Conservation (phyloP, 2,113 vertebrate genomes). For the Labeo catla region DNA sequence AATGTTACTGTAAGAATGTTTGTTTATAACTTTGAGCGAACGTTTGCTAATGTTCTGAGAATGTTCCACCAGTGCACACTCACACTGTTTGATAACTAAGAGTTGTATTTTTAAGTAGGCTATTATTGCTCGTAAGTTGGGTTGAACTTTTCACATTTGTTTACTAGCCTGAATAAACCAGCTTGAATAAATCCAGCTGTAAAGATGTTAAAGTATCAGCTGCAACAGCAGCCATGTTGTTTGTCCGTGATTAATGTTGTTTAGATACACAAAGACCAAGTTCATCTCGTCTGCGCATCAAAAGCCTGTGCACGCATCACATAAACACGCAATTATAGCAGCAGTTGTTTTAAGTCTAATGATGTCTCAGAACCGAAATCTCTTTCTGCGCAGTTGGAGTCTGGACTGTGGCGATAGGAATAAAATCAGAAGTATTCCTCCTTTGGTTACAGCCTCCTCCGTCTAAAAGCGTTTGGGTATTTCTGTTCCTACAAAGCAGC, state of each 20-base stretch:
- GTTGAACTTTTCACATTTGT: neutral
- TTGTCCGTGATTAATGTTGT: neutral
- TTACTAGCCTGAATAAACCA: neutral
- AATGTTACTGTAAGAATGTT: neutral
- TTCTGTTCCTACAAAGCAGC: constrained; percentile 11
- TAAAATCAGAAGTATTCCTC: constrained; percentile 12
- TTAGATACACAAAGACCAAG: neutral
- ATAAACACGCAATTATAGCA: neutral
- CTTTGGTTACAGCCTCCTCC: neutral
- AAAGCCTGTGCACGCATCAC: neutral
- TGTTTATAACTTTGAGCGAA: neutral
- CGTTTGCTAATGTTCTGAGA: too few relatives aligned
- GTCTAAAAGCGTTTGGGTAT: neutral
- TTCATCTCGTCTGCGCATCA: neutral
- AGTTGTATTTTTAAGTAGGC: neutral
- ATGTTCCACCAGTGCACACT: neutral
- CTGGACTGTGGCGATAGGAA: neutral
- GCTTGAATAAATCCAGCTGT: neutral
- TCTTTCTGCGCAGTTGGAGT: neutral
- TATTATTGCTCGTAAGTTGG: neutral
- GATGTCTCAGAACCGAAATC: neutral
- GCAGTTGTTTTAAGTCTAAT: neutral
- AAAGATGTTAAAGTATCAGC: neutral
- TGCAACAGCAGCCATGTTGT: neutral
- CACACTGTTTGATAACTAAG: neutral